Base-by-base conservation (phyloP, 2,888 invertebrate genomes). In the Ypsolopha sequella region DNA sequence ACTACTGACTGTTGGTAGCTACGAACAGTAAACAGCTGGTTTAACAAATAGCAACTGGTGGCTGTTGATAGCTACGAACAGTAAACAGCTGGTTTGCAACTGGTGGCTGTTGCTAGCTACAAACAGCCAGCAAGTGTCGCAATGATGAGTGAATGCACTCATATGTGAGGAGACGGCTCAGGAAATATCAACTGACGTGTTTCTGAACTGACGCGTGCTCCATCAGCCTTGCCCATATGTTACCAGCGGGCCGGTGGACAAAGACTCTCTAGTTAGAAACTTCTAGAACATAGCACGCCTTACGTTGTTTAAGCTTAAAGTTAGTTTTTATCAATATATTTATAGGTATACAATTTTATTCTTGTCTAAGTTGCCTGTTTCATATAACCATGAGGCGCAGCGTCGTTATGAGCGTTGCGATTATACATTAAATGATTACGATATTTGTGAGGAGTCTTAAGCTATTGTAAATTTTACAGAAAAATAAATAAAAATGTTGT, bases 381-480 rank as follows among this genome's bases (percentile, higher is more conserved):
- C 73, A 71, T 70, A 41, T 35, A 38, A 64, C 57, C 56, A 64
- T 67, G 60, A 56, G 63, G 64, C 70, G 70, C 64, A 58, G 55
- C 54, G 52, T 65, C 70, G 69, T 70, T 64, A 68, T 72, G 24
- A 24, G 24, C 76, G 75, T 78, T 76, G 71, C 77, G 74, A 74
- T 52, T 52, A 51, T 72, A 73, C 68, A 74, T 73, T 73, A 70
- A 68, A 73, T 65, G 64, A 70, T 64, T 53, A 52, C 78, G 50
- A 76, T 76, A 80, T 84, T 82, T 85, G 85, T 81, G 85, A 85
- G 73, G 78, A 85, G 78, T 81, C 82, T 82, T 84, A 86, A 84
- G 84, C 80, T 85, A 86, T 81, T 84, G 84, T 86, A 86, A 84
- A 85, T 86, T 85, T 86, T 86, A 85, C 86, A 86, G 81, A 86